Base-by-base conservation (phyloP, 2,888 invertebrate species). In the Volucella zonaria region DNA sequence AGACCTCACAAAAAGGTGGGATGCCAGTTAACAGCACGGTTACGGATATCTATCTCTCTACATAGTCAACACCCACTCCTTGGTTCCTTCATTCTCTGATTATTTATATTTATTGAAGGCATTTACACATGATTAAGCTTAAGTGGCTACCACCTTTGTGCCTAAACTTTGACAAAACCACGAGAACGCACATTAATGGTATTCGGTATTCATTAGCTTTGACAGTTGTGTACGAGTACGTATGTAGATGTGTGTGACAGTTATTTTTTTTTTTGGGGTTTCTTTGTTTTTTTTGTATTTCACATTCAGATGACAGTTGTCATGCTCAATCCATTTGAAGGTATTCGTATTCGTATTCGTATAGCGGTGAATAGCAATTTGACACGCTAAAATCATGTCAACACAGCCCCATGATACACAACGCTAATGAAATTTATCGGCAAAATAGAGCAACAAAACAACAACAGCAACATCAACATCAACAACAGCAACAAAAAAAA, bases 41-140 rank as follows among this genome's bases (percentile, higher is more conserved):
- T 6, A 6, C 31, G 31, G 31, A 31, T 31, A 31, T 6, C 31
- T 31, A 31, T 31, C 31, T 79, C 68, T 62, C 56, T 59, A 80
- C 74, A 80, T 74, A 80, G 67, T 45, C 45, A 70, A 75, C 80
- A 71, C 83, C 75, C 83, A 80, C 83, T 70, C 75, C 70, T 68
- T 15, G 43, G 4, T 61, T 66, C 51, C 62, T 54, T 54, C 74
- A 59, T 81, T 81, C 62, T 85, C 76, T 81, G 71, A 31, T 85
- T 85, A 81, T 85, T 85, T 81, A 81, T 85, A 77, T 85, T 85
- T 85, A 85, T 85, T 85, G 85, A 64, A 76, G 85, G 68, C 85
- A 85, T 85, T 85, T 85, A 85, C 85, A 85, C 85, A 85, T 81
- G 85, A 85, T 85, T 85, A 85, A 81, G 81, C 85, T 85, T 81